These are phyloP conservation scores for Manis crassicaudata DNA, from an alignment of 2,797 vertebrate species.

Conservation along the genomic window DNA sequence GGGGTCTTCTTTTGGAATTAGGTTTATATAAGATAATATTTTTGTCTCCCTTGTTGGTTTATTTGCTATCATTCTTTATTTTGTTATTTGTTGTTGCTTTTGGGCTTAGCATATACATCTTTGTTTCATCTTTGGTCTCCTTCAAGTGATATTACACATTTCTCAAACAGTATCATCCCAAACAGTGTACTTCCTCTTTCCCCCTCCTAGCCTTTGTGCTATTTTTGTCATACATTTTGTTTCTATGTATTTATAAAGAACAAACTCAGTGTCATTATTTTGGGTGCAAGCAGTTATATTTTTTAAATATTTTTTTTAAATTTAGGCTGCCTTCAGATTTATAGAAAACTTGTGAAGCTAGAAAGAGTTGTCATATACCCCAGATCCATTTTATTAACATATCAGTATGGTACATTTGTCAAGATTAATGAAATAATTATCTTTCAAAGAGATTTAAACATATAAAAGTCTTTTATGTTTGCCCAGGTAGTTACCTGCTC, in stretches of 20 bases:
- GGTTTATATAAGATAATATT: neutral
- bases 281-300: neutral
- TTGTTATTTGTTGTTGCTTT: neutral
- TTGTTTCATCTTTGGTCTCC: neutral
- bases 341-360: neutral
- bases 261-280: neutral
- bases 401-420: neutral
- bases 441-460: neutral
- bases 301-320: neutral
- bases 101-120: neutral
- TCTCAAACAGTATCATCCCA: neutral
- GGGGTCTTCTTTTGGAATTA: neutral
- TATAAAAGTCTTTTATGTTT: neutral
- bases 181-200: neutral
- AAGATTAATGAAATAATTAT: neutral
- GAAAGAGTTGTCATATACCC: neutral
- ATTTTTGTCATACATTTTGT: neutral
- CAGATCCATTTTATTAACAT: neutral
- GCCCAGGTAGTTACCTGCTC: neutral
- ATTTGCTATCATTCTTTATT: neutral
- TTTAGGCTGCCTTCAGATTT: neutral
- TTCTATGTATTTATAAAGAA: neutral
- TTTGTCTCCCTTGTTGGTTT: neutral
- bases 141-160: neutral
- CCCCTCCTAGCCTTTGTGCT: neutral